Percentiles rank a stretch among this genome's conserved stretches.
phyloP scores from a whole-genome alignment of 2,888 invertebrate species.

The Pseudanteris insignis region DNA sequence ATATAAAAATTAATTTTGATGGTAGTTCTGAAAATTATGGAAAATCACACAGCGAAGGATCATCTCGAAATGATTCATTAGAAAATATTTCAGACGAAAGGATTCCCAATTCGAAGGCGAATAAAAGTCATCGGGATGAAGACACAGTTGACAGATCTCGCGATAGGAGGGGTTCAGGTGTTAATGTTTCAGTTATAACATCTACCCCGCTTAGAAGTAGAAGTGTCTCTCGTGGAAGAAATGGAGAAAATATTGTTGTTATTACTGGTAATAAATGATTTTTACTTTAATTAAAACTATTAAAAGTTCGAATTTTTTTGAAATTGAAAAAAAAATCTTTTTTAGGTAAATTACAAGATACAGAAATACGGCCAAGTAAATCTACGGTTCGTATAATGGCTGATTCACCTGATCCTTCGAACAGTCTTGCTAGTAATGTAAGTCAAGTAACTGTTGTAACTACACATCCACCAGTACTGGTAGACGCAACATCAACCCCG shows the following conservation, averaged over 20 bases:
- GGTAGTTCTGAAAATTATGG: conserved; percentile 47
- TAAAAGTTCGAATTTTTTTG: too few relatives aligned
- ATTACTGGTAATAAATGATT: conserved; percentile 57
- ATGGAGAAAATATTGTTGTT: conserved; percentile 61
- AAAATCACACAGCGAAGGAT: conserved; percentile 59
- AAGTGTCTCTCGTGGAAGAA: conserved; percentile 54
- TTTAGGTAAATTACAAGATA: conserved; percentile 55
- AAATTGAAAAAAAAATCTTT: too few relatives aligned
- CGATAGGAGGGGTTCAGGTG: conserved; percentile 51
- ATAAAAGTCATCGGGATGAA: conserved; percentile 33
- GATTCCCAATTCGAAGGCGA: conserved; percentile 35
- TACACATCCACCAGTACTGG: conserved; percentile 82
- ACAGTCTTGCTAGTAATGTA: conserved; percentile 76
- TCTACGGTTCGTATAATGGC: conserved; percentile 69
- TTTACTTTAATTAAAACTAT: conserved; percentile 2
- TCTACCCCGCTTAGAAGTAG: conserved; percentile 61
- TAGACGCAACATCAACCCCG: conserved; percentile 77
- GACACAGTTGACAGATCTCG: conserved; percentile 50
- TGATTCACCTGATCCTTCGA: conserved; percentile 72
- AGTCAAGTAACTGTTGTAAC: conserved; percentile 86
- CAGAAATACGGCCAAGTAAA: conserved; percentile 65
- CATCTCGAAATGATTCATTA: conserved; percentile 59
- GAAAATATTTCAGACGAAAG: conserved; percentile 57
- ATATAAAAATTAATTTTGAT: conserved; percentile 54
- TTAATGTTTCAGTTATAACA: conserved; percentile 63